These are phyloP conservation scores for Eilema sororculum DNA, from an alignment of 2,888 invertebrate genomes.

Conservation along the genomic window DNA sequence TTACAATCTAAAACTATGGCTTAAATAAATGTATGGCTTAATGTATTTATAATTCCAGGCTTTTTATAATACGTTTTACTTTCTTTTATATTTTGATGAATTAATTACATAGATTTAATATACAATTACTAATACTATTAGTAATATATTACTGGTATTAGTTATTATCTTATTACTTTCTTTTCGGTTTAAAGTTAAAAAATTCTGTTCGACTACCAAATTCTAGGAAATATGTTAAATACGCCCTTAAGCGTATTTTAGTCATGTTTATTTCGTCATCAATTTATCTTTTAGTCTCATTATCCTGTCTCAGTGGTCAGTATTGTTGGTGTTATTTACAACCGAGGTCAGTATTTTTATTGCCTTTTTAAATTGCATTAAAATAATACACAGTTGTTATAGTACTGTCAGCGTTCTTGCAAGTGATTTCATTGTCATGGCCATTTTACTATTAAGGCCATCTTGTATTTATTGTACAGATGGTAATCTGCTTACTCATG, in stretches of 20 bases:
- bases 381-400: constrained; percentile 19
- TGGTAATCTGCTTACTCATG: constrained; percentile 6
- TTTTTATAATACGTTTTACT: neutral
- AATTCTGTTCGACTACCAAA: neutral
- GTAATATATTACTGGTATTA: no score
- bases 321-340: constrained; percentile 29
- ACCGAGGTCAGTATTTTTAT: constrained; percentile 26
- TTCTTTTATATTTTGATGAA: no score
- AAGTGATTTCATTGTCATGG: constrained; percentile 17
- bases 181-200: neutral
- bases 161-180: no score
- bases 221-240: no score
- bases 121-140: no score
- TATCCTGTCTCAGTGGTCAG: constrained; percentile 21
- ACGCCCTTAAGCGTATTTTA: constrained; percentile 22
- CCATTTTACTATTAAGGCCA: constrained; percentile 15
- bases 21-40: no score
- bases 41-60: neutral
- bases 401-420: neutral
- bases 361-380: constrained; percentile 7
- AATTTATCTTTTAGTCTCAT: constrained; percentile 27
- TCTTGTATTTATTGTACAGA: neutral
- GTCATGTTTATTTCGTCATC: constrained; percentile 22
- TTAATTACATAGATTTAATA: no score
- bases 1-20: neutral